phyloP scores from a whole-genome alignment of 2,113 vertebrate species.

The Raphicerus campestris region DNA sequence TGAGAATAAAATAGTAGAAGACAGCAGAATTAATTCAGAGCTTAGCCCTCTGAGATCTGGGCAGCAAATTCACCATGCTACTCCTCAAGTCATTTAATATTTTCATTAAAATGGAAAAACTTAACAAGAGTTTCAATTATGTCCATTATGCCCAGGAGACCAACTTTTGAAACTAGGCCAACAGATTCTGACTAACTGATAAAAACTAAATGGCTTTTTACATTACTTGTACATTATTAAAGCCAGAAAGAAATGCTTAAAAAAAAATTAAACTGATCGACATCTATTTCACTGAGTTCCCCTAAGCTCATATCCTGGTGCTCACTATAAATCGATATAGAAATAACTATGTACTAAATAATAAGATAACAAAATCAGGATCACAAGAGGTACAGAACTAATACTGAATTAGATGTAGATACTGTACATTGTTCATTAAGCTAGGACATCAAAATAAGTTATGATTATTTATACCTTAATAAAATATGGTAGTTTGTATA shows the following conservation, averaged over 20 bases:
- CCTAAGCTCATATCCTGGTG: background rate
- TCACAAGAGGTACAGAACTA: background rate
- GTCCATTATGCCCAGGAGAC: conserved; percentile 61
- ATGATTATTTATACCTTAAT: background rate
- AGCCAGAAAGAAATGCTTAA: conserved; percentile 18
- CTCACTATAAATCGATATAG: background rate
- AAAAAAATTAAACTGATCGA: background rate
- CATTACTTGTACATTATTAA: conserved; percentile 44
- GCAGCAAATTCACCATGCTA: conserved; percentile 3
- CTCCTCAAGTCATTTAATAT: conserved; percentile 60
- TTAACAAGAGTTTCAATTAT: conserved; percentile 71
- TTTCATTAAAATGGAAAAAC: conserved; percentile 71
- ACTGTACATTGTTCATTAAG: background rate
- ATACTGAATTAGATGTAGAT: background rate
- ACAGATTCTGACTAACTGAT: conserved; percentile 53
- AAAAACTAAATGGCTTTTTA: conserved; percentile 57
- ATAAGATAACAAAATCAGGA: background rate
- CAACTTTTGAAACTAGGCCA: conserved; percentile 71
- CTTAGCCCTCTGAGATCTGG: conserved; percentile 44
- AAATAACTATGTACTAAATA: background rate
- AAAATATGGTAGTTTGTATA: background rate
- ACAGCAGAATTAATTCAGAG: conserved; percentile 18
- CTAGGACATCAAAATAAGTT: background rate
- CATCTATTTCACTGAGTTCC: background rate
- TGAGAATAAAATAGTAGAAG: conserved; percentile 44